Conservation (phyloP, 2,113 vertebrate genomes). For the Opisthocomus hoazin region DNA sequence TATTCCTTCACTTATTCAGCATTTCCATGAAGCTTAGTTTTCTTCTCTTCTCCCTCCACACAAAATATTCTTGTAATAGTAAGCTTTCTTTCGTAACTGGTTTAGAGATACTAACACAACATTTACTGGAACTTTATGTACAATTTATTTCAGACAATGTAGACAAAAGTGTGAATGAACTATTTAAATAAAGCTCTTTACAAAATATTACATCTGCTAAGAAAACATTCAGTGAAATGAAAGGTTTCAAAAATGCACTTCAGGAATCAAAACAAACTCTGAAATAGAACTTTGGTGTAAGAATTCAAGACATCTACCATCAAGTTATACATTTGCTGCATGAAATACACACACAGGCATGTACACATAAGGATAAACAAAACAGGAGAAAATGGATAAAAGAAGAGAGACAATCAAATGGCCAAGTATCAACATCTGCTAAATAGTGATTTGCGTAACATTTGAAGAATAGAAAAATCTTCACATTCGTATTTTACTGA, state of each 20-base stretch:
- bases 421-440: not conserved
- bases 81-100: not conserved
- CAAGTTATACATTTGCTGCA: not conserved
- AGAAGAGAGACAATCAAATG: not conserved
- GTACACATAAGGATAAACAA: slow-evolving; percentile 37
- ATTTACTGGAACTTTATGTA: not conserved
- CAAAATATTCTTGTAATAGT: not conserved
- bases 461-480: not conserved
- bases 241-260: not conserved
- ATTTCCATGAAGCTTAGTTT: not conserved
- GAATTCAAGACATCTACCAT: not conserved
- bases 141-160: not conserved
- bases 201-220: not conserved
- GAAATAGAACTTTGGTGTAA: not conserved
- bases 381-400: not conserved
- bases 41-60: not conserved
- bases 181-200: not conserved
- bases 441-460: not conserved
- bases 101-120: not conserved
- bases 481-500: not conserved
- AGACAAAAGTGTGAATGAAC: not conserved
- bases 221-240: not conserved
- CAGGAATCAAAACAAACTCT: not conserved
- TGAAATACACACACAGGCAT: slow-evolving; percentile 44
- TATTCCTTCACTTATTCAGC: not conserved